Evolutionary conservation across 2,113 vertebrate species (phyloP), one percentile per base, ranked within the genome.

Genomic region (Raja brachyura): DNA sequence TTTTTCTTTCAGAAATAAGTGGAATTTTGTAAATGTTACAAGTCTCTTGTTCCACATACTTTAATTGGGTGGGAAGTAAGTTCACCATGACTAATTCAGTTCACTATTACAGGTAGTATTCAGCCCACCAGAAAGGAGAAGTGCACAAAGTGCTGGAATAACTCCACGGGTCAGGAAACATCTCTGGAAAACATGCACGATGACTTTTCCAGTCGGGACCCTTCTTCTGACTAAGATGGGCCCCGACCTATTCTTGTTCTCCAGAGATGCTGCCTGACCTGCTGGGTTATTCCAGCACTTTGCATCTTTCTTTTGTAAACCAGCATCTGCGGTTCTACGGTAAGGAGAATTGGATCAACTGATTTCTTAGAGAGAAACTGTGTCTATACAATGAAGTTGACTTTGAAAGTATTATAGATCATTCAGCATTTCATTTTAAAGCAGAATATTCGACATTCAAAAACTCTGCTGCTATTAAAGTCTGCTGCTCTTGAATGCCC

Each of bases 331-430:
- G 39, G 39, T 48, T 48, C 39, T 48, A 48, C 39, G 3, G 39
- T 11, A n/a, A 14, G 63, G 20, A 90, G 63, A 90, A 90, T 70
- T 86, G 59, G 61, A 63, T 90, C 66, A 90, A n/a, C 88, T 25
- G 66, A 68, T 33, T 90, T 90, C 59, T 6, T 59, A 31, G 31
- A 18, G n/a, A 66, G 22, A 59, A 70, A 16, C 28, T 70, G 0
- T 31, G 22, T 73, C 63, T 68, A 9, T 90, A 61, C 9, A 90
- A 33, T 63, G 63, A 48, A 48, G 0, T n/a, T n/a, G n/a, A n/a
- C n/a, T n/a, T n/a, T n/a, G n/a, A 31, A 90, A 90, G 33, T 63
- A 70, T 70, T 90, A 70, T 39, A 39, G 88, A 90, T 70, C 33
- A 70, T 61, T 31, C 7, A 70, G n/a, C n/a, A 31, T 63, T 63